Base-by-base conservation (phyloP, 2,888 invertebrate species). In the Microchrysa polita region DNA sequence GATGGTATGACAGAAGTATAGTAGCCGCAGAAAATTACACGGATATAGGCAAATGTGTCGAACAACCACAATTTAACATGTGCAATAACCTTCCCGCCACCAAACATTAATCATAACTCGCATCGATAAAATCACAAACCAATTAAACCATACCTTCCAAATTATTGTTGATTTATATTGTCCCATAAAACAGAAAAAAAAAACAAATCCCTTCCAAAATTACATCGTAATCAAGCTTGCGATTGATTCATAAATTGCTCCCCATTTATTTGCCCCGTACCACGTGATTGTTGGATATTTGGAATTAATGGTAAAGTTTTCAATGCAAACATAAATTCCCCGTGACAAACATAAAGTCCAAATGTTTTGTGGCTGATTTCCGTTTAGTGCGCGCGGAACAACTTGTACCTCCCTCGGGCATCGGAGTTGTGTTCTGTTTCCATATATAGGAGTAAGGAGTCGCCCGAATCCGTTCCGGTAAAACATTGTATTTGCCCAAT, bases 331-430 rank as follows among this genome's bases (percentile, higher is more conserved):
- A 48, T 48, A 48, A 48, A 48, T 48, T 48, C 48, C 4, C 48
- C 2, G 23, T 57, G 23, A 59, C 23, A 23, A 14, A 23, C 22
- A 59, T 59, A 23, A 23, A 59, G 10, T 59, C 7, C 59, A 59
- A 59, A 23, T 59, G 59, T 59, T 59, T 59, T 59, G 23, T 23
- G 23, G 59, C 10, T 59, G 10, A 14, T 59, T 59, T 22, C 59
- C 23, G 59, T 18, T 55, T 48, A n/a, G 48, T 12, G 12, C 48
- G 4, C 48, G 12, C 48, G 4, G 16, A 48, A 48, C 14, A n/a
- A n/a, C 48, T 48, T 48, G 48, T 48, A 48, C 48, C 12, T 10
- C 2, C 27, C 27, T 7, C 27, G 4, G 7, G 27, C 4, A 12
- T 10, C 2, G 48, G 48, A 48, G 48, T 10, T 48, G 27, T 34